Evolutionary conservation across 2,888 invertebrate species (phyloP).

Genomic region (Cheilosia pagana): DNA sequence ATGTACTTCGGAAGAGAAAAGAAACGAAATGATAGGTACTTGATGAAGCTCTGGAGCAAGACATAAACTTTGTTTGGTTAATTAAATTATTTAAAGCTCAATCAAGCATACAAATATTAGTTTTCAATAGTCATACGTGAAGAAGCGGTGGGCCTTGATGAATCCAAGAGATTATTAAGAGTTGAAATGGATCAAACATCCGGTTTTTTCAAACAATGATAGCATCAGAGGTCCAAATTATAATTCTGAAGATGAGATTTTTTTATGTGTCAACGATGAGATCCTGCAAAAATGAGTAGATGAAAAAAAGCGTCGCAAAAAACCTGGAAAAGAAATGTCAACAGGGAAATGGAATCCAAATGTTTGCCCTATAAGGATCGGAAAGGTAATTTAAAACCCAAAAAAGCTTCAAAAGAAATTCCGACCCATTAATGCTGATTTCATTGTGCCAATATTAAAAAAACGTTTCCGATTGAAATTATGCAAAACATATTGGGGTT

Average conservation of each 20-base stretch:
- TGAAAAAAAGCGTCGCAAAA: slow-evolving; percentile 8
- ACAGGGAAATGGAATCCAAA: neutral
- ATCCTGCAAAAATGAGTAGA: neutral
- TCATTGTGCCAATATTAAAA: slow-evolving; percentile 17
- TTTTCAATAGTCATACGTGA: neutral
- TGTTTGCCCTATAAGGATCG: neutral
- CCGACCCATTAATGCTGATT: slow-evolving; percentile 16
- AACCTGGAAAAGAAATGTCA: slow-evolving; percentile 22
- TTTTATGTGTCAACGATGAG: too few species aligned
- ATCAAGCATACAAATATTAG: neutral
- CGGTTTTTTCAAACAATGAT: too few species aligned
- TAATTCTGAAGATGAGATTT: too few species aligned
- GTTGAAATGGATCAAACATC: neutral
- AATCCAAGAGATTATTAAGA: slow-evolving; percentile 4
- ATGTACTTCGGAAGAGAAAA: too few species aligned
- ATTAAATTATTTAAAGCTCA: slow-evolving; percentile 1
- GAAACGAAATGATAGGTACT: too few species aligned
- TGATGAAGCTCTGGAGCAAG: neutral
- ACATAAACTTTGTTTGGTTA: slow-evolving; percentile 6
- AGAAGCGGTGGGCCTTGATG: slow-evolving; percentile 1
- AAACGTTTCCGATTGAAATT: neutral
- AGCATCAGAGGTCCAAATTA: too few species aligned
- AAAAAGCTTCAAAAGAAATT: neutral
- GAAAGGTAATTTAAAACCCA: slow-evolving; percentile 7
- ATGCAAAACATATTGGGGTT: slow-evolving; percentile 15